Conservation (phyloP, 2,888 invertebrate genomes). For the Chrysolina oricalcia region DNA sequence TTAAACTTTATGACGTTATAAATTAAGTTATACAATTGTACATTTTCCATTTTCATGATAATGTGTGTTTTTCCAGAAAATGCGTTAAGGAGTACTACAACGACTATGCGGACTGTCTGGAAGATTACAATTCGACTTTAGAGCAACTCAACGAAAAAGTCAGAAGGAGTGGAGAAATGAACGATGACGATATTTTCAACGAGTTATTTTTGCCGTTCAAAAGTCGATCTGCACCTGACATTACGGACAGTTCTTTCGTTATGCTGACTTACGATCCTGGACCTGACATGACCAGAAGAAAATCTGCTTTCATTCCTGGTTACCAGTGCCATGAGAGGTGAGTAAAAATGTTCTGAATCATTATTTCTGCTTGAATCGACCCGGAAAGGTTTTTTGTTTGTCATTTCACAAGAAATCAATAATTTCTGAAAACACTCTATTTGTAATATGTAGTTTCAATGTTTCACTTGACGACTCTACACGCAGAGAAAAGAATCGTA, state of each 20-base stretch:
- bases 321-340: conserved; percentile 57
- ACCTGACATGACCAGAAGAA: conserved; percentile 73
- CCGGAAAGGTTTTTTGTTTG: too few relatives aligned
- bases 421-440: too few relatives aligned
- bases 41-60: not conserved
- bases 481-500: too few relatives aligned
- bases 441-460: too few relatives aligned
- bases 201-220: conserved; percentile 70
- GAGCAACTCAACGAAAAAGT: conserved; percentile 56
- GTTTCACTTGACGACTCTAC: too few relatives aligned
- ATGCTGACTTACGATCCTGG: conserved; percentile 71
- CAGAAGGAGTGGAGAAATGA: conserved; percentile 63
- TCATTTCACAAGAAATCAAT: too few relatives aligned
- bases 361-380: too few relatives aligned
- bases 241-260: conserved; percentile 70
- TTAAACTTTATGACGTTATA: too few relatives aligned
- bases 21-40: not conserved
- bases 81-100: conserved; percentile 77
- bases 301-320: conserved; percentile 72
- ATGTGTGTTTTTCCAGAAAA: conserved; percentile 57
- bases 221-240: conserved; percentile 76
- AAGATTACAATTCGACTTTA: conserved; percentile 66
- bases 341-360: conserved; percentile 29
- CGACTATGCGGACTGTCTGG: conserved; percentile 77
- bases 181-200: conserved; percentile 67